phyloP scores from a whole-genome alignment of 30 jellyfish, hydroid and myxozoan genomes.

The Turritopsis rubra region DNA sequence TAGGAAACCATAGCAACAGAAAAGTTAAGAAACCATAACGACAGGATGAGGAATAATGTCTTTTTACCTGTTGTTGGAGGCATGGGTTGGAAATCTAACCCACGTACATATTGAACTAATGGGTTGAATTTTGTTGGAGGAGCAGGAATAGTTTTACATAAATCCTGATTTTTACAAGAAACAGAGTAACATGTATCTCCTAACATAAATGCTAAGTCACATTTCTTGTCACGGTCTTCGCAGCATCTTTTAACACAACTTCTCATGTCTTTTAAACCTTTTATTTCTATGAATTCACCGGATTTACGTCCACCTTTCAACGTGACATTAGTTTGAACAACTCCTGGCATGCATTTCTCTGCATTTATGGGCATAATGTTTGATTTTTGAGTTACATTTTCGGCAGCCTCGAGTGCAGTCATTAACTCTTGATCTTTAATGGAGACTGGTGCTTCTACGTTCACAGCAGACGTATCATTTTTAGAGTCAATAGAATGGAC shows the following conservation, averaged over 20 bases:
- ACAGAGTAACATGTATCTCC: slow-evolving; percentile 84
- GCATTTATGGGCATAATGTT: slow-evolving; percentile 1
- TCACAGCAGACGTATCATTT: background rate
- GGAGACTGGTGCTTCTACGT: background rate
- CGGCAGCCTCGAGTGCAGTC: slow-evolving; percentile 24
- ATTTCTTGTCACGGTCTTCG: slow-evolving; percentile 62
- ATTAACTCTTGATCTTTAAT: background rate
- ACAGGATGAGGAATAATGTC: no score
- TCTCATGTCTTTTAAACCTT: slow-evolving; percentile 51
- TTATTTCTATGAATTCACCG: slow-evolving; percentile 79
- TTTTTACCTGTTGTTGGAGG: slow-evolving; percentile 14
- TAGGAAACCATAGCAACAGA: background rate
- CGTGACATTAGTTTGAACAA: slow-evolving; percentile 63
- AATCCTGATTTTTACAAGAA: slow-evolving; percentile 62
- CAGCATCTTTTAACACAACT: slow-evolving; percentile 80
- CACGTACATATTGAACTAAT: slow-evolving; percentile 65
- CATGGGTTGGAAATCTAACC: slow-evolving; percentile 30
- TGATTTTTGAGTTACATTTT: slow-evolving; percentile 7
- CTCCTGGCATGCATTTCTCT: slow-evolving; percentile 51
- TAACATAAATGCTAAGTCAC: slow-evolving; percentile 91
- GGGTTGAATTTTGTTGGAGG: slow-evolving; percentile 95
- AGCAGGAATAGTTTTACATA: slow-evolving; percentile 73
- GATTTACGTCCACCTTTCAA: slow-evolving; percentile 91
- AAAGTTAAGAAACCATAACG: background rate
- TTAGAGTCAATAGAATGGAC: background rate